These are phyloP conservation scores for Neoascia interrupta DNA, from an alignment of 2,888 invertebrate species.

Conservation along the genomic window DNA sequence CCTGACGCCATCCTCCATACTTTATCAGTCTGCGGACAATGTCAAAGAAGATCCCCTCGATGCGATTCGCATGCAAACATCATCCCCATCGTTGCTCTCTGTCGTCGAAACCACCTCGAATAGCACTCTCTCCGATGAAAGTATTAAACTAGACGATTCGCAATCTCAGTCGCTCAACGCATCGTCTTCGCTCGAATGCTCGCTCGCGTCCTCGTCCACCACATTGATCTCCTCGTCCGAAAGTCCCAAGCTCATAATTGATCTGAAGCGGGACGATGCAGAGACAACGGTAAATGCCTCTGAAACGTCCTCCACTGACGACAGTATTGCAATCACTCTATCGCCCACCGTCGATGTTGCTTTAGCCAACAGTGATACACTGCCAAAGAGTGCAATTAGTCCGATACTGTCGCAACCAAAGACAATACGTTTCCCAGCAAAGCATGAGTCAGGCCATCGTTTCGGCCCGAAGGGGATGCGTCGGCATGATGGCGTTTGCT, in stretches of 20 bases:
- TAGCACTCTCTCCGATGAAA: constrained; percentile 38
- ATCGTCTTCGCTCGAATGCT: constrained; percentile 11
- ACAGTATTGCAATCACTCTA: constrained; percentile 74
- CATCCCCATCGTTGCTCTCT: constrained; percentile 22
- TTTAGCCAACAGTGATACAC: constrained; percentile 74
- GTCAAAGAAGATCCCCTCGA: neutral
- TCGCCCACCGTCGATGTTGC: constrained; percentile 78
- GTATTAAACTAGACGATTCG: constrained; percentile 31
- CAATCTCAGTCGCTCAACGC: constrained; percentile 5
- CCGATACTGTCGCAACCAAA: constrained; percentile 90
- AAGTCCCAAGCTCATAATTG: constrained; percentile 42
- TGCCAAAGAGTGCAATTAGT: constrained; percentile 81
- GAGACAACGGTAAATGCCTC: constrained; percentile 15
- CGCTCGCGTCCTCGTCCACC: constrained; percentile 10
- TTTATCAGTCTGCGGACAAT: constrained; percentile 6
- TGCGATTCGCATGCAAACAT: neutral
- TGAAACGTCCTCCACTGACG: constrained; percentile 45
- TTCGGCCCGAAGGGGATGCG: constrained; percentile 79
- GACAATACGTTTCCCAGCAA: constrained; percentile 89
- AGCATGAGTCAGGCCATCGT: constrained; percentile 75
- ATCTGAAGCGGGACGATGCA: constrained; percentile 38
- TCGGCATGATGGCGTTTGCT: constrained; percentile 83
- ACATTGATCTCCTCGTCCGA: constrained; percentile 35
- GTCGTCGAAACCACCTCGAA: constrained; percentile 40
- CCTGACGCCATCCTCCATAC: constrained; percentile 20